These are phyloP conservation scores for Amphiduros pacificus DNA, from an alignment of 2,888 invertebrate species.

Conservation along the genomic window DNA sequence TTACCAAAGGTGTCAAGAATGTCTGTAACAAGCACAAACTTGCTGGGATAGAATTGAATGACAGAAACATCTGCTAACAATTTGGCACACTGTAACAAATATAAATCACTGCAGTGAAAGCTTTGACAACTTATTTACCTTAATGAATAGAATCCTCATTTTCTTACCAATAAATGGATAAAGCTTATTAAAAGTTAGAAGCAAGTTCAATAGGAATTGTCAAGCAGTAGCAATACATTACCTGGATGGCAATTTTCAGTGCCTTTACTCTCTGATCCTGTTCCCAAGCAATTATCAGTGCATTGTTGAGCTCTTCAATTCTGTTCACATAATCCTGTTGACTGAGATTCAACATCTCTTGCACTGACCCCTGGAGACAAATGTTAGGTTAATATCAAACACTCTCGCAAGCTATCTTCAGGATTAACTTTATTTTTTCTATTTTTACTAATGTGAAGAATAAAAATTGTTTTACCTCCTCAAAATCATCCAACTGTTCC, in stretches of 20 bases:
- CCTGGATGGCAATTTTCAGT: constrained; percentile 91
- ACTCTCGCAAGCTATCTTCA: too few relatives aligned
- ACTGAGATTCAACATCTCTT: constrained; percentile 84
- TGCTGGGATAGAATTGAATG: constrained; percentile 95
- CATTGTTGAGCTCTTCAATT: constrained; percentile 88
- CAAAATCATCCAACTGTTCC: constrained; percentile 93
- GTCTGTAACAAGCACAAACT: constrained; percentile 94
- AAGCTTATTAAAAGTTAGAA: too few relatives aligned
- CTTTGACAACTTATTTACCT: too few relatives aligned
- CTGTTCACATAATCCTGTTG: constrained; percentile 89
- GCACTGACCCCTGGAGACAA: constrained; percentile 63
- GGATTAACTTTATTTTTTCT: neutral
- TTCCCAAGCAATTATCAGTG: constrained; percentile 89
- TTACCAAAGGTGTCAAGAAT: constrained; percentile 85
- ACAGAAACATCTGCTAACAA: constrained; percentile 85
- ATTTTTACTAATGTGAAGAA: neutral
- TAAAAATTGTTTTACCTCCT: constrained; percentile 69
- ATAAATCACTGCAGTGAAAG: too few relatives aligned
- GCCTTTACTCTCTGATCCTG: constrained; percentile 88
- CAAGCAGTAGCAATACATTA: too few relatives aligned
- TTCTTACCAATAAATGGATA: too few relatives aligned
- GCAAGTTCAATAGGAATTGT: too few relatives aligned
- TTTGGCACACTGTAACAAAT: constrained; percentile 77
- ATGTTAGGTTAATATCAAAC: too few relatives aligned
- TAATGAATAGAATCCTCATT: too few relatives aligned